Base-by-base conservation (phyloP, 2,797 vertebrate species). In the Cossypha niveicapilla region DNA sequence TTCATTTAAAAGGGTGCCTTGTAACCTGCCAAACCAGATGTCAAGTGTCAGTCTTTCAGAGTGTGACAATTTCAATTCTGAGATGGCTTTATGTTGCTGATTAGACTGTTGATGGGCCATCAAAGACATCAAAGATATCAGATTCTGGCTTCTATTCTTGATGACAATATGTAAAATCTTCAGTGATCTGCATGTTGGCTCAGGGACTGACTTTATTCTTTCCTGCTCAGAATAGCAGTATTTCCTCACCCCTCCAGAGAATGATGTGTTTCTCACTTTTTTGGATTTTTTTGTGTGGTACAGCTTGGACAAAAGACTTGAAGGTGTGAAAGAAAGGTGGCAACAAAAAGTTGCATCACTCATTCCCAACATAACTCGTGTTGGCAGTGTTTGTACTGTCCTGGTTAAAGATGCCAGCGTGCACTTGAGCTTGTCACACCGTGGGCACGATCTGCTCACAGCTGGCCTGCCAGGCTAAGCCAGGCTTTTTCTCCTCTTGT, bases 221-320 rank as follows among this genome's bases (percentile, higher is more conserved):
- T 74, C 57, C 42, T 58, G 80, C 88, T 92, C 77, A 91, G 88
- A 92, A 94, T 71, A 94, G 90, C 72, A 85, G 67, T 61, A 85
- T 79, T 85, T 93, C 94, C 91, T 93, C 94, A 94, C 86, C 75
- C 57, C 61, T 92, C 85, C 50, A 54, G 72, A 27, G 70, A 86
- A 75, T n/a, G 85, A 83, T 81, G 92, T 25, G 28, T 90, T 95
- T 96, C 71, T 85, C 88, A 79, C 80, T 8, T 32, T n/a, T 25
- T 37, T 24, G 3, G 6, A 3, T 32, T 39, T 67, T 67, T 66
- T 66, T 32, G 8, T 22, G 53, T 82, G 63, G 50, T 3, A 2
- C 42, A 89, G 61, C 77, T 93, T 71, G 84, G 88, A 95, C 86
- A 95, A 93, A 92, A 96, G 88, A 47, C 76, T 92, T 53, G 84